A percentile compares a stretch with the other conserved stretches of the same genome.
These are phyloP conservation scores for Scrobipalpa costella DNA, from an alignment of 2,888 invertebrate genomes.

Conservation along the genomic window DNA sequence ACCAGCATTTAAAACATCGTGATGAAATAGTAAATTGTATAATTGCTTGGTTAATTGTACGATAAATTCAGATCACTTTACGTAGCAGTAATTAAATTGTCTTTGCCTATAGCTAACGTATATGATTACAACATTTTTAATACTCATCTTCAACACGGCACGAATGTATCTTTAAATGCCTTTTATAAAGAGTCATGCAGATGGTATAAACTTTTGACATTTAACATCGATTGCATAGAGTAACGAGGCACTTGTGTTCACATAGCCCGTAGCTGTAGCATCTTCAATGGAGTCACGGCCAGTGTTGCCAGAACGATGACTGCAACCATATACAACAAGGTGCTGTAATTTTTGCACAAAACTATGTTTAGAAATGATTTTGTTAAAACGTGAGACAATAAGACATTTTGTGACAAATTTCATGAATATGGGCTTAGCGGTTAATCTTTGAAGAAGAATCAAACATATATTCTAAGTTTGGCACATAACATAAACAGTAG, in stretches of 20 bases:
- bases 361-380: too few relatives aligned
- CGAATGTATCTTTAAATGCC: neutral
- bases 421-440: too few relatives aligned
- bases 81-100: neutral
- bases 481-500: too few relatives aligned
- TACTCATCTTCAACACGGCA: neutral
- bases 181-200: neutral
- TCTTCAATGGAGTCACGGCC: slow-evolving; percentile 18
- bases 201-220: slow-evolving; percentile 27
- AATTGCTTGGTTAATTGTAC: neutral
- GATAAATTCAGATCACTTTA: neutral
- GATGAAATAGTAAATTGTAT: neutral
- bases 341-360: too few relatives aligned
- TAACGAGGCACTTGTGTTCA: slow-evolving; percentile 20
- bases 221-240: slow-evolving; percentile 24
- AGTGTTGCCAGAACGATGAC: slow-evolving; percentile 1
- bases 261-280: neutral
- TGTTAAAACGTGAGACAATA: too few relatives aligned
- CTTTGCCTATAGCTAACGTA: neutral
- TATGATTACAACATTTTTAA: slow-evolving; percentile 1
- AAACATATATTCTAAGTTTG: too few relatives aligned
- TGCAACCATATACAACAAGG: too few relatives aligned
- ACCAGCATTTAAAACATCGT: neutral
- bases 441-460: too few relatives aligned
- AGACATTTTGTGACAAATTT: too few relatives aligned